Base-by-base conservation (phyloP, 1,140 invertebrate genomes). In the Whitmania pigra region DNA sequence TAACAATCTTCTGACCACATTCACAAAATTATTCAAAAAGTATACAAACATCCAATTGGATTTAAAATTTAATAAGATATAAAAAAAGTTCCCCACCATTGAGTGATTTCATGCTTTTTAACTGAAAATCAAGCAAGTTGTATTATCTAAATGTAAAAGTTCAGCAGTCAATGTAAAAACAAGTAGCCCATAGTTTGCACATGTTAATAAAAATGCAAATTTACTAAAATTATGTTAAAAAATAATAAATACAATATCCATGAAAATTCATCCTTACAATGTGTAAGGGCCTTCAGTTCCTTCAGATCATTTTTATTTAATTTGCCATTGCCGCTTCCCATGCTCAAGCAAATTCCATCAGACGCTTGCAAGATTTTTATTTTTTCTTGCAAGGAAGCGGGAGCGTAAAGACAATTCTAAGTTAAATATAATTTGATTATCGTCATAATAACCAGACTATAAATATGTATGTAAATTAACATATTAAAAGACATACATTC, bases 231-330 rank as follows among this genome's bases (percentile, higher is more conserved):
- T 36, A 36, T 2, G 31, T 36, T 6, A 36, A 36, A 36, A 49
- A 49, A 11, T 0, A 49, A 49, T 0, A 49, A 49, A 49, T 49
- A 49, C 43, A 17, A 49, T 49, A 4, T 15, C 15, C 15, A 4
- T 7, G 15, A 17, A 49, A 49, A 49, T 11, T 49, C 43, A 49
- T 49, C 43, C 57, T 1, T 31, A 63, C 57, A 63, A 15, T 63
- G 57, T 63, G 57, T 63, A 25, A 63, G 9, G 57, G 57, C 57
- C 29, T 63, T 63, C 29, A 63, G 18, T 63, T 63, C 57, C 18
- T 63, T 63, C 22, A 63, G 57, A 17, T 63, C 57, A 63, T 63
- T 63, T 63, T 63, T 63, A 63, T 63, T 63, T 63, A 63, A 31
- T 63, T 63, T 63, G 29, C 57, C 57, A 63, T 63, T 63, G 11